phyloP scores from a whole-genome alignment of 2,888 invertebrate species.

The Acronicta leporina region DNA sequence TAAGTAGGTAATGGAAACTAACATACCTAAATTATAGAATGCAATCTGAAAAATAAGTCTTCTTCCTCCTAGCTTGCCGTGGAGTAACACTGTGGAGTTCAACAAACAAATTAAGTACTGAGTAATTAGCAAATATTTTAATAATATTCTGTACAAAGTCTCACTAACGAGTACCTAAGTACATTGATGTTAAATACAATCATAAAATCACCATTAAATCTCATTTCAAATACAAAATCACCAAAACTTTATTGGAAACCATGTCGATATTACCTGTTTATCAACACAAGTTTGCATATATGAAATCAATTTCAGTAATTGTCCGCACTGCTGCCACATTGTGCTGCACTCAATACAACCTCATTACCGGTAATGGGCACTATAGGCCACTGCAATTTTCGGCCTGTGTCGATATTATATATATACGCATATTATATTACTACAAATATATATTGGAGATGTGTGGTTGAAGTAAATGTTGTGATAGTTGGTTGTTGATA shows the following conservation, averaged over 20 bases:
- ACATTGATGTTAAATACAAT: no score
- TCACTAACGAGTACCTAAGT: no score
- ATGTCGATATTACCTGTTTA: slow-evolving; percentile 23
- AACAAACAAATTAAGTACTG: no score
- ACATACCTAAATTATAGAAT: no score
- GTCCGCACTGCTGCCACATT: slow-evolving; percentile 38
- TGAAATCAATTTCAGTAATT: slow-evolving; percentile 58
- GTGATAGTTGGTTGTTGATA: slow-evolving; percentile 15
- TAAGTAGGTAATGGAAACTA: no score
- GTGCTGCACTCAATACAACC: slow-evolving; percentile 52
- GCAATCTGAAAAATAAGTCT: no score
- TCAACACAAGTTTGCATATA: slow-evolving; percentile 31
- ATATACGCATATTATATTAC: background rate
- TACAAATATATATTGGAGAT: background rate
- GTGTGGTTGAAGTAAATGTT: slow-evolving; percentile 1
- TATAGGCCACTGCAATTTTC: slow-evolving; percentile 41
- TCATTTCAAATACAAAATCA: background rate
- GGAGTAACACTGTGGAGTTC: no score
- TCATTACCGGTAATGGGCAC: slow-evolving; percentile 62
- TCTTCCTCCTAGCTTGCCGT: no score
- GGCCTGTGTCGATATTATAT: slow-evolving; percentile 11
- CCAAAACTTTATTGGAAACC: background rate
- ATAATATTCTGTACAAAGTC: no score
- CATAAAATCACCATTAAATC: no score
- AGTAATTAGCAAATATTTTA: no score